Evolutionary conservation across 2,113 vertebrate genomes (phyloP).

Genomic region (Neolamprologus tretocephalus): DNA sequence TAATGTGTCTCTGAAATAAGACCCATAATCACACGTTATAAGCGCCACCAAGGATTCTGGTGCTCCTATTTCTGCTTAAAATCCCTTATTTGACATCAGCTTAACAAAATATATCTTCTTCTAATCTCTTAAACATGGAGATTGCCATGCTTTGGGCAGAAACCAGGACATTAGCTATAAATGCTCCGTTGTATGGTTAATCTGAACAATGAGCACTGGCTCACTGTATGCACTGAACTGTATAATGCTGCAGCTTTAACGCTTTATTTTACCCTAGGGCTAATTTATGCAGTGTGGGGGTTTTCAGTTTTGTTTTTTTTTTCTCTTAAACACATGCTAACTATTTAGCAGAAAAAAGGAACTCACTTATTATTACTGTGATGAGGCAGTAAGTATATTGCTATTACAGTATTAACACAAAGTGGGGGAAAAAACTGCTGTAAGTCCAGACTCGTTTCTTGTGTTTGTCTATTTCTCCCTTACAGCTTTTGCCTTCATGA

Average conservation of each 20-base stretch:
- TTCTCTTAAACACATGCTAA: neutral
- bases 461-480: neutral
- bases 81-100: neutral
- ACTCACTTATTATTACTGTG: neutral
- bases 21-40: neutral
- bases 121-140: neutral
- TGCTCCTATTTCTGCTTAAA: neutral
- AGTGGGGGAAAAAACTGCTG: neutral
- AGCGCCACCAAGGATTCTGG: neutral
- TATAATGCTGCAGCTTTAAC: neutral
- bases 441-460: rapidly evolving
- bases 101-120: neutral
- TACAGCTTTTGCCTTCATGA: neutral
- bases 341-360: neutral
- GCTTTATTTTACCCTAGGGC: neutral
- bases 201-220: neutral
- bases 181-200: neutral
- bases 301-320: neutral
- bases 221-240: neutral
- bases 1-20: neutral
- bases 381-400: neutral
- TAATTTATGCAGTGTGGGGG: neutral
- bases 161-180: neutral
- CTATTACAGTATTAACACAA: neutral
- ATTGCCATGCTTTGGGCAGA: neutral